Percentiles rank a stretch among this genome's conserved stretches.
Conservation (phyloP, 2,797 vertebrate genomes). For the Chanos chanos region DNA sequence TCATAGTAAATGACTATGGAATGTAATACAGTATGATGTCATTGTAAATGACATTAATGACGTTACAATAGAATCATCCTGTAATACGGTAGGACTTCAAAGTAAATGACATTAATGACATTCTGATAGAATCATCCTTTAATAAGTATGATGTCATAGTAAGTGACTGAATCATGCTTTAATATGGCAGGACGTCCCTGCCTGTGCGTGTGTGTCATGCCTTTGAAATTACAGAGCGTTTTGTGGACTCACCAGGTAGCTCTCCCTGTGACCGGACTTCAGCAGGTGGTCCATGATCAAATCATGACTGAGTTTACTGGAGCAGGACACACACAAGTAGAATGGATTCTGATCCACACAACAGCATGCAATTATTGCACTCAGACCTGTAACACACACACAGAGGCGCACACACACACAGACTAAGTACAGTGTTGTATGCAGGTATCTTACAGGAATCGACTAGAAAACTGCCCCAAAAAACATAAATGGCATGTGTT, state of each 20-base stretch:
- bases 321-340: constrained; percentile 43
- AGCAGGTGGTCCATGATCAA: constrained; percentile 27
- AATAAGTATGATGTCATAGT: no score
- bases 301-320: constrained; percentile 10
- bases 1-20: no score
- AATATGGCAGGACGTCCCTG: not conserved
- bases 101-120: no score
- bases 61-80: no score
- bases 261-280: constrained; percentile 25
- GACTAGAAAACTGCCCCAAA: not conserved
- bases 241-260: constrained; percentile 28
- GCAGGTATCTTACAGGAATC: not conserved
- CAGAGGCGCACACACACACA: not conserved
- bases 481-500: not conserved
- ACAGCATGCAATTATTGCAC: constrained; percentile 32
- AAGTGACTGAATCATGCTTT: not conserved
- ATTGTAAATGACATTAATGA: no score
- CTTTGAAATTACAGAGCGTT: not conserved
- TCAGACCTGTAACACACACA: constrained; percentile 22
- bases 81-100: no score
- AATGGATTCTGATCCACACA: constrained; percentile 29
- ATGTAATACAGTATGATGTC: no score
- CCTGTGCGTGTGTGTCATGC: no score
- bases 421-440: not conserved
- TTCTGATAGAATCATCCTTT: no score